Conservation (phyloP, 2,888 invertebrate species). For the Drosophila differens region DNA sequence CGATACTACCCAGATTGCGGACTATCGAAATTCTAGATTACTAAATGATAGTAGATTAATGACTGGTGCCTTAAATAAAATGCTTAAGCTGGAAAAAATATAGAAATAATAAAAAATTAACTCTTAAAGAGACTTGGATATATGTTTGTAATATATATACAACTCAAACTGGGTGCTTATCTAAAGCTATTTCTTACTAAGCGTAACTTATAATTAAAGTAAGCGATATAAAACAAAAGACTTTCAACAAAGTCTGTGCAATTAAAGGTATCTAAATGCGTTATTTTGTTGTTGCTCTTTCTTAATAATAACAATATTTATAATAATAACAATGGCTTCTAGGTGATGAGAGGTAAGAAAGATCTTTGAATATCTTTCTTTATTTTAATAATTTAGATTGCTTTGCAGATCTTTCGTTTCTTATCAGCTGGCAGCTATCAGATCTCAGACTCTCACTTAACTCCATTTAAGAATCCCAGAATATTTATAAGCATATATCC, state of each 20-base stretch:
- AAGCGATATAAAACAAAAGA: accelerated
- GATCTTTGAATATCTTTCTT: accelerated
- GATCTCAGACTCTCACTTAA: too few species aligned
- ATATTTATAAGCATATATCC: background rate
- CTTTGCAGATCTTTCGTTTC: background rate
- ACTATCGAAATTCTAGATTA: background rate
- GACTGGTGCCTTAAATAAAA: background rate
- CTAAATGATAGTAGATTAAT: background rate
- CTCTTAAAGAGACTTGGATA: background rate
- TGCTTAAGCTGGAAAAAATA: background rate
- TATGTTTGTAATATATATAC: background rate
- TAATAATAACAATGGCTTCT: accelerated
- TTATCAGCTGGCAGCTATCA: background rate
- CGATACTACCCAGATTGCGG: background rate
- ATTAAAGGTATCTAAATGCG: background rate
- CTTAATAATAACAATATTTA: background rate
- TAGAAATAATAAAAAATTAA: background rate
- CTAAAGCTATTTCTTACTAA: accelerated
- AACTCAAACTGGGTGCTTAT: accelerated
- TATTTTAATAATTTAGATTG: background rate
- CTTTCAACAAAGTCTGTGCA: background rate
- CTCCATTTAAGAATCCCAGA: background rate
- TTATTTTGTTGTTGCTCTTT: background rate
- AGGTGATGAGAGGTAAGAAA: accelerated
- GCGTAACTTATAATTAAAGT: accelerated